Percentiles rank a stretch among this genome's conserved stretches.
Conservation (phyloP, 2,113 vertebrate genomes). For the Montifringilla adamsi region DNA sequence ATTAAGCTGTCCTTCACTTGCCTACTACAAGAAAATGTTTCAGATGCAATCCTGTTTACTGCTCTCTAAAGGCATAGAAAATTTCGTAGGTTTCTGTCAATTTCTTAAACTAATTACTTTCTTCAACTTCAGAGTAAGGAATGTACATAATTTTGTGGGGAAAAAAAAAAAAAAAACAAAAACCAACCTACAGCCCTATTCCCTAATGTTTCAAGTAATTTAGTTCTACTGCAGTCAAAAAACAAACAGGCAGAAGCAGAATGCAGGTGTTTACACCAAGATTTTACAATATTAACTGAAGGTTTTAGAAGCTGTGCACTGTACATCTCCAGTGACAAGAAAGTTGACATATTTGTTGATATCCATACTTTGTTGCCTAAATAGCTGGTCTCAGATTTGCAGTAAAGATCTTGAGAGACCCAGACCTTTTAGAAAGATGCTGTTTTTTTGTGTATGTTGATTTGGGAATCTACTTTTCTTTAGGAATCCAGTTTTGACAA, state of each 20-base stretch:
- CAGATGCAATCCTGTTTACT: neutral
- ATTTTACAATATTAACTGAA: neutral
- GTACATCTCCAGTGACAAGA: neutral
- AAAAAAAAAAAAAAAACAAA: neutral
- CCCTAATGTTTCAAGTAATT: neutral
- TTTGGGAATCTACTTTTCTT: neutral
- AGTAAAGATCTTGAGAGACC: neutral
- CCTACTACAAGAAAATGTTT: conserved; percentile 13
- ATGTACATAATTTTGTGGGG: neutral
- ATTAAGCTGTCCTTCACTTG: conserved; percentile 59
- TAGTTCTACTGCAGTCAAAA: neutral
- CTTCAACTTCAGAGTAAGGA: neutral
- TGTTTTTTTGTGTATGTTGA: neutral
- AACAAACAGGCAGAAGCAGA: neutral
- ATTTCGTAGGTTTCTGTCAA: conserved; percentile 2
- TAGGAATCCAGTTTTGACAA: neutral
- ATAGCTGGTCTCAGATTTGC: neutral
- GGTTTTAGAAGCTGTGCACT: neutral
- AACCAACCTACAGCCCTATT: neutral
- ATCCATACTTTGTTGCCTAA: neutral
- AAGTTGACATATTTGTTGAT: neutral
- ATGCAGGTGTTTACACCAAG: neutral
- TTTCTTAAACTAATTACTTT: conserved; percentile 51
- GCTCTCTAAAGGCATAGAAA: conserved; percentile 11
- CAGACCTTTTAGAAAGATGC: neutral